A percentile compares a stretch with the other conserved stretches of the same genome.
Conservation (phyloP, 2,888 invertebrate species). For the Trachelus iudaicus region DNA sequence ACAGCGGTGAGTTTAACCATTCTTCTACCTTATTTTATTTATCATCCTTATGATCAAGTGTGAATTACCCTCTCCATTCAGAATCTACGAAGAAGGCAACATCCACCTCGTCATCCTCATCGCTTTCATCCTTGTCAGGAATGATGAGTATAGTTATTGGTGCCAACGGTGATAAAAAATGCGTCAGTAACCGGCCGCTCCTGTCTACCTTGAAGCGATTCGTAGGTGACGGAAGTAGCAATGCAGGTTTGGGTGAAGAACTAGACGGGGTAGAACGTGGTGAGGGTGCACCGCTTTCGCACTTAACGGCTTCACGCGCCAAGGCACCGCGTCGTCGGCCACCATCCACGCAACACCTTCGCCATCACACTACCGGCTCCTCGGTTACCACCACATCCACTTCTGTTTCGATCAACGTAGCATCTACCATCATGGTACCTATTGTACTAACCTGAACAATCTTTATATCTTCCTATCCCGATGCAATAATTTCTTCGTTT, state of each 20-base stretch:
- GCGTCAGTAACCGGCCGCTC: conserved; percentile 42
- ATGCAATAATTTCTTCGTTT: background rate
- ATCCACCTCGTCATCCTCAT: conserved; percentile 23
- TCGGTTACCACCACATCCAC: conserved; percentile 32
- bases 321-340: conserved; percentile 74
- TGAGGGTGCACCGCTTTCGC: conserved; percentile 65
- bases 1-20: conserved; percentile 37
- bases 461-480: background rate
- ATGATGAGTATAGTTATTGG: conserved; percentile 23
- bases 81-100: conserved; percentile 38
- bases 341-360: conserved; percentile 69
- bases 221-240: conserved; percentile 42
- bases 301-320: conserved; percentile 69
- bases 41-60: background rate
- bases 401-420: conserved; percentile 16
- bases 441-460: background rate
- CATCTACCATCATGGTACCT: background rate
- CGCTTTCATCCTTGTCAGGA: conserved; percentile 13
- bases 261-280: conserved; percentile 66
- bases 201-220: conserved; percentile 53
- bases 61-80: conserved; percentile 7
- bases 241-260: conserved; percentile 58
- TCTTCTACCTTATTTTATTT: background rate
- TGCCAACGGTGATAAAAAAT: conserved; percentile 47
- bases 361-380: conserved; percentile 40